A percentile compares a stretch with the other conserved stretches of the same genome.
These are phyloP conservation scores for Ptilonorhynchus violaceus DNA, from an alignment of 2,113 vertebrate genomes.

Conservation along the genomic window DNA sequence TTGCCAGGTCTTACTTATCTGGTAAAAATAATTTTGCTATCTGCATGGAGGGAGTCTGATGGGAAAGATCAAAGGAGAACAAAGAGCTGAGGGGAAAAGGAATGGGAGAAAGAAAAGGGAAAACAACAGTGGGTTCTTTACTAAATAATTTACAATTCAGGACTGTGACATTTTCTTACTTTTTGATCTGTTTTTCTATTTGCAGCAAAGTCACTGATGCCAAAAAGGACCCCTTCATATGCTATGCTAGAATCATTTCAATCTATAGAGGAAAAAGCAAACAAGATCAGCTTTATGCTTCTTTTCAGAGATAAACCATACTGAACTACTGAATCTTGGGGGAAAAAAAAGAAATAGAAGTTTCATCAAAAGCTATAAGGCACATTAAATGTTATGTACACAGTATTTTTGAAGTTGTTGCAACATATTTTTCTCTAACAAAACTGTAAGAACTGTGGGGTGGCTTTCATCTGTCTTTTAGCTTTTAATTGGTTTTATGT, in stretches of 20 bases:
- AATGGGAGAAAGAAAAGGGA: background rate
- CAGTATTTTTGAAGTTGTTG: background rate
- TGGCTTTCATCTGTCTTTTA: background rate
- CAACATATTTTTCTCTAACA: background rate
- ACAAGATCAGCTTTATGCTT: background rate
- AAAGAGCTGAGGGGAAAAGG: background rate
- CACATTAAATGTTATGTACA: background rate
- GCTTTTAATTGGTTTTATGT: conserved; percentile 43
- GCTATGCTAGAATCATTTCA: conserved; percentile 12
- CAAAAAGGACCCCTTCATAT: conserved; percentile 12
- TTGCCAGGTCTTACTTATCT: background rate
- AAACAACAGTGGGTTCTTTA: background rate
- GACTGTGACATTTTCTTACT: conserved; percentile 26
- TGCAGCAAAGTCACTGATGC: conserved; percentile 34
- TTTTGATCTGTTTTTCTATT: conserved; percentile 41
- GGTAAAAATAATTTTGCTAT: background rate
- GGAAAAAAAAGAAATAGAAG: background rate
- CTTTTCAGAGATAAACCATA: conserved; percentile 8
- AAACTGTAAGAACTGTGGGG: background rate
- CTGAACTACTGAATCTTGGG: background rate
- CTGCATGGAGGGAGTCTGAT: background rate
- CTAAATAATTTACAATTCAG: conserved; percentile 10
- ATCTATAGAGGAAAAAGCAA: conserved; percentile 35
- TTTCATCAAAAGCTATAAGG: background rate
- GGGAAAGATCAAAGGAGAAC: background rate